These are phyloP conservation scores for Synergus laeviventris DNA, from an alignment of 2,888 invertebrate genomes.

Conservation along the genomic window DNA sequence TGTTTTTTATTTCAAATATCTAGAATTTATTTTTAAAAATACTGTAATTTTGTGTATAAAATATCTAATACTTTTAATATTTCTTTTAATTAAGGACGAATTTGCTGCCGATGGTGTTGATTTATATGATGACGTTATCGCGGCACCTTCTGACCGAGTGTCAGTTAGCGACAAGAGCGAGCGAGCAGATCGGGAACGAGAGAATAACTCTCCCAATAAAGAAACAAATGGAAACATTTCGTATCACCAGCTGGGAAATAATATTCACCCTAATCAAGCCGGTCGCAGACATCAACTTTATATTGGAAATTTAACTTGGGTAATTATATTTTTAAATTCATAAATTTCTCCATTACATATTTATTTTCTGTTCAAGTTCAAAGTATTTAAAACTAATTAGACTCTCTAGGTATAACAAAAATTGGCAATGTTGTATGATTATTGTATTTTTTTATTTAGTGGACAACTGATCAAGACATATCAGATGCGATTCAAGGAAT, in stretches of 20 bases:
- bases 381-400: too few species aligned
- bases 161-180: constrained; percentile 65
- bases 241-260: constrained; percentile 84
- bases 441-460: constrained; percentile 80
- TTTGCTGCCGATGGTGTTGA: constrained; percentile 93
- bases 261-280: constrained; percentile 82
- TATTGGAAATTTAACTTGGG: constrained; percentile 99
- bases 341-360: background rate
- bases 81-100: constrained; percentile 80
- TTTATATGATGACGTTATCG: constrained; percentile 96
- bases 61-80: background rate
- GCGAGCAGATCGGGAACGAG: constrained; percentile 79
- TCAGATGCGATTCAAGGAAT: constrained; percentile 90
- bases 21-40: too few species aligned
- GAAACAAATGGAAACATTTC: constrained; percentile 85
- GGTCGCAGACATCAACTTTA: constrained; percentile 93
- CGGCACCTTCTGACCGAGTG: constrained; percentile 81
- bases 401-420: constrained; percentile 61
- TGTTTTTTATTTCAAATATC: too few species aligned
- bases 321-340: constrained; percentile 73
- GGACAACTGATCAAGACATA: constrained; percentile 98
- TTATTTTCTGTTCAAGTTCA: background rate
- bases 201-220: constrained; percentile 79
- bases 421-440: constrained; percentile 64
- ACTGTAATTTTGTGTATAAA: too few species aligned